These are phyloP conservation scores for Aphaenogaster ashmeadi DNA, from an alignment of 1,140 invertebrate species.

Conservation along the genomic window DNA sequence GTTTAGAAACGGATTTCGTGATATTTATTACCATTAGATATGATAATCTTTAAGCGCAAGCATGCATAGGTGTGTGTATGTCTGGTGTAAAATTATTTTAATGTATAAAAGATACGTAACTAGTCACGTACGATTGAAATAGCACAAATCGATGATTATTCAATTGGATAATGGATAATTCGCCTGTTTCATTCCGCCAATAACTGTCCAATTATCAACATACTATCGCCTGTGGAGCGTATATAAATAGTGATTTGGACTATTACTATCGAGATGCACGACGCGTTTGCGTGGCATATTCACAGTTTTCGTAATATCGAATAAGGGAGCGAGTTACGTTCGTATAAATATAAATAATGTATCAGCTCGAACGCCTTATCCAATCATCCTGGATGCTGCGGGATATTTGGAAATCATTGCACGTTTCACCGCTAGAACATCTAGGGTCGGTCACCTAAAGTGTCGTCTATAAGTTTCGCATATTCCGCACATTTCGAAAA, in stretches of 20 bases:
- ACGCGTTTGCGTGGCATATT: conserved; percentile 16
- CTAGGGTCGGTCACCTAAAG: neutral
- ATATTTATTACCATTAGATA: neutral
- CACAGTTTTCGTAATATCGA: conserved; percentile 56
- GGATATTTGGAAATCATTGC: conserved; percentile 47
- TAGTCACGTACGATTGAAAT: conserved; percentile 7
- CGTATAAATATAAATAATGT: conserved; percentile 62
- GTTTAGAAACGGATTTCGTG: neutral
- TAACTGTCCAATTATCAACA: conserved; percentile 14
- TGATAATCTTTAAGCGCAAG: neutral
- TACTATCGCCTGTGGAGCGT: neutral
- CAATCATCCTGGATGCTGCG: conserved; percentile 41
- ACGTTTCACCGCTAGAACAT: conserved; percentile 41
- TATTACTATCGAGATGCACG: conserved; percentile 6
- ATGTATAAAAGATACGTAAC: neutral
- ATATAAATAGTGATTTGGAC: conserved; percentile 26
- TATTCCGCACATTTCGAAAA: conserved; percentile 36
- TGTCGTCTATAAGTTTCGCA: conserved; percentile 46
- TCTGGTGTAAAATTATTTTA: neutral
- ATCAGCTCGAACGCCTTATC: conserved; percentile 41
- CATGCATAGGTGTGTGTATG: neutral
- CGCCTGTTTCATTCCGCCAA: neutral
- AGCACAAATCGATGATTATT: conserved; percentile 10
- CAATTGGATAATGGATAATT: neutral
- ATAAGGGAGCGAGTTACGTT: conserved; percentile 37